These are phyloP conservation scores for Oenanthe oenanthe DNA, from an alignment of 2,113 vertebrate genomes.

Conservation along the genomic window DNA sequence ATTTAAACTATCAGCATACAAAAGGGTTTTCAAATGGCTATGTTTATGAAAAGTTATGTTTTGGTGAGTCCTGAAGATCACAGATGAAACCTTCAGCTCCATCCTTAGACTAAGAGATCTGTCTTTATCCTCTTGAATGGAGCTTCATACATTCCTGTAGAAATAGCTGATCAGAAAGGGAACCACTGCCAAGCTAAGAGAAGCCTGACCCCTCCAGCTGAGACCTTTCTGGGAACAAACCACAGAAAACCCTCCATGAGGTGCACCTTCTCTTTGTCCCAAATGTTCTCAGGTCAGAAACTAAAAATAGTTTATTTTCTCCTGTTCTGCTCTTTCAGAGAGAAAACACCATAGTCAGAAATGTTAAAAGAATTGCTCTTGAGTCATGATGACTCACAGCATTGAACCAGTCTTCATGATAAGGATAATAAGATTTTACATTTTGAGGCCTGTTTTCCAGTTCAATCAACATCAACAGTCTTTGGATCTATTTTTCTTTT, in stretches of 20 bases:
- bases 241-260: neutral
- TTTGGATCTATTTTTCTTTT: neutral
- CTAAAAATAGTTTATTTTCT: constrained; percentile 28
- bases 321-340: neutral
- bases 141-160: neutral
- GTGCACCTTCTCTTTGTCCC: neutral
- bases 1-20: neutral
- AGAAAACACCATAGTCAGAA: constrained; percentile 11
- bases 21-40: neutral
- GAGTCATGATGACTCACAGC: constrained; percentile 27
- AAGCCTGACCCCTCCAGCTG: neutral
- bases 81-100: neutral
- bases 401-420: neutral
- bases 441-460: neutral
- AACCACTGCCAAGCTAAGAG: fast-evolving
- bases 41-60: neutral
- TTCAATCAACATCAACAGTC: neutral
- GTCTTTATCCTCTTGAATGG: neutral
- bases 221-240: neutral
- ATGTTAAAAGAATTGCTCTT: constrained; percentile 15
- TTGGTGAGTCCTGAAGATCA: neutral
- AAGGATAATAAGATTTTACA: neutral
- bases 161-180: neutral
- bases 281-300: neutral
- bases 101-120: neutral